A percentile compares a stretch with the other conserved stretches of the same genome.
These are phyloP conservation scores for Adelosebastes latens DNA, from an alignment of 2,797 vertebrate genomes.

Conservation along the genomic window DNA sequence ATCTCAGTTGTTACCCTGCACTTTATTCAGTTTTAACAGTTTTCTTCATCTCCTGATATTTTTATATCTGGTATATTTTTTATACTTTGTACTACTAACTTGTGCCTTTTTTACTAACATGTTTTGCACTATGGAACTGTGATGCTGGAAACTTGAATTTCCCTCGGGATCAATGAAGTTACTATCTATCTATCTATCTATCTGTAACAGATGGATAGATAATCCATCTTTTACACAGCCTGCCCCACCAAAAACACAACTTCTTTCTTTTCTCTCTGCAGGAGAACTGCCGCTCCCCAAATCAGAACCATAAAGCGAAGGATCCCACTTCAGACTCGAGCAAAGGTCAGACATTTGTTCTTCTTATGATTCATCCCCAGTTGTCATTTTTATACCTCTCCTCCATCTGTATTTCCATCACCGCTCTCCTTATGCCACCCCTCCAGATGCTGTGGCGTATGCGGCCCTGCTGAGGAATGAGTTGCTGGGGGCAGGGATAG, in stretches of 20 bases:
- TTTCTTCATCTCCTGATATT: too few relatives aligned
- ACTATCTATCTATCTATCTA: too few relatives aligned
- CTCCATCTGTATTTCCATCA: background rate
- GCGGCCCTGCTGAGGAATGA: slow-evolving; percentile 87
- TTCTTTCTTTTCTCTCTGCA: slow-evolving; percentile 41
- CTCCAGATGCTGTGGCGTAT: slow-evolving; percentile 84
- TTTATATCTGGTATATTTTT: too few relatives aligned
- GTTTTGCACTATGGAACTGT: too few relatives aligned
- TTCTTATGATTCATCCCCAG: background rate
- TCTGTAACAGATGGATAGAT: too few relatives aligned
- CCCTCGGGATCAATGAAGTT: too few relatives aligned
- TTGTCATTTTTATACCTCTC: background rate
- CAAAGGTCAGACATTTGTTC: slow-evolving; percentile 75
- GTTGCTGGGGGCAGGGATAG: slow-evolving; percentile 84
- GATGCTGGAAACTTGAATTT: too few relatives aligned
- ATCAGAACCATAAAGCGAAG: slow-evolving; percentile 84
- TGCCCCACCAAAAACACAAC: background rate
- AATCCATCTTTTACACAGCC: background rate
- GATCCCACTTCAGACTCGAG: slow-evolving; percentile 83
- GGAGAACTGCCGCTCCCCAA: slow-evolving; percentile 87
- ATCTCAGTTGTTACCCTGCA: too few relatives aligned
- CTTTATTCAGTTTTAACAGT: too few relatives aligned
- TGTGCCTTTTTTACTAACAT: too few relatives aligned
- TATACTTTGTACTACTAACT: too few relatives aligned
- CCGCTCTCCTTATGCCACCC: background rate